Conservation (phyloP, 2,888 invertebrate species). For the Acholoe squamosa region DNA sequence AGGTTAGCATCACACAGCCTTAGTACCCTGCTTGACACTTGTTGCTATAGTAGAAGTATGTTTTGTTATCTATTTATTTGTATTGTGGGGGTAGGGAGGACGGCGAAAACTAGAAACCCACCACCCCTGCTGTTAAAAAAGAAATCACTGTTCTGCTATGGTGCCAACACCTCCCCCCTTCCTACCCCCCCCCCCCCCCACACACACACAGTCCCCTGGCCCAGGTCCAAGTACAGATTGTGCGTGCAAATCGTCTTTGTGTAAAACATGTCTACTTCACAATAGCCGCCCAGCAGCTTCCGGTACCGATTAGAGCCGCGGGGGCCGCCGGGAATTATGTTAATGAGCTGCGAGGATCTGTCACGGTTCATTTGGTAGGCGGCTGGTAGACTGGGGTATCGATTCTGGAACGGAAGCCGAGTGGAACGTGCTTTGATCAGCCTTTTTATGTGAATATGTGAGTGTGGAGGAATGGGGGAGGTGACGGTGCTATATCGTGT, state of each 20-base stretch:
- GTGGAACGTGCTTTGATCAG: slow-evolving; percentile 32
- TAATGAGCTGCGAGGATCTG: slow-evolving; percentile 30
- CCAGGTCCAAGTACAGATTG: slow-evolving; percentile 28
- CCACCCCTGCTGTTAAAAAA: no score
- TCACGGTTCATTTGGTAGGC: slow-evolving; percentile 55
- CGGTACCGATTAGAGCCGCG: slow-evolving; percentile 48
- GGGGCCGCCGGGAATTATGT: slow-evolving; percentile 42
- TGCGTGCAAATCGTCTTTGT: slow-evolving; percentile 58
- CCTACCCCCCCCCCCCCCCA: not conserved
- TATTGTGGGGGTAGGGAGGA: no score
- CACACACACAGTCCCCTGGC: not conserved
- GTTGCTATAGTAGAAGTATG: no score
- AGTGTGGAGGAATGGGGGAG: slow-evolving; percentile 37
- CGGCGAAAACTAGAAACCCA: no score
- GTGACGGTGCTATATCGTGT: not conserved
- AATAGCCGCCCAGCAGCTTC: slow-evolving; percentile 30
- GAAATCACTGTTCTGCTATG: no score
- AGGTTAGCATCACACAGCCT: no score
- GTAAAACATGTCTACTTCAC: slow-evolving; percentile 56
- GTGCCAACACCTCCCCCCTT: not conserved
- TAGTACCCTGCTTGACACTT: no score
- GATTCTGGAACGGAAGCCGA: slow-evolving; percentile 25
- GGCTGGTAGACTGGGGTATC: slow-evolving; percentile 1
- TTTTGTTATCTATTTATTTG: no score
- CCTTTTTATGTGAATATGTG: not conserved